A percentile compares a stretch with the other conserved stretches of the same genome.
Evolutionary conservation across 2,797 vertebrate species (phyloP).

Genomic region (Hydrocynus forskahlii): DNA sequence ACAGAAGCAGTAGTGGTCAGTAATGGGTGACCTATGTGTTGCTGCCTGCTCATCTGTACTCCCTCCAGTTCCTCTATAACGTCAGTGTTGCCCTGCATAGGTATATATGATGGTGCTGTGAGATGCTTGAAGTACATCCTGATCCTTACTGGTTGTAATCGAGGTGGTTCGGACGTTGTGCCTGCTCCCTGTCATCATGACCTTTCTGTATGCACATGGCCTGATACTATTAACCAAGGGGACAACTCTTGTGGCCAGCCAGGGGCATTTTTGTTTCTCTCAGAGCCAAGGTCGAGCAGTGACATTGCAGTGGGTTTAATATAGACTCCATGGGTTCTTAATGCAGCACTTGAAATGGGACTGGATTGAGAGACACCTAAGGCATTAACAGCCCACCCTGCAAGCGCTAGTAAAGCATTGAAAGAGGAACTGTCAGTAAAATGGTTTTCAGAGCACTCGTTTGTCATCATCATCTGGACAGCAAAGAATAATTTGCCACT

Average conservation of each 20-base stretch:
- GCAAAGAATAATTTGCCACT: neutral
- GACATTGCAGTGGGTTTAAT: conserved; percentile 75
- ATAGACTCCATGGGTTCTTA: conserved; percentile 49
- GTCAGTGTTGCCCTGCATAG: neutral
- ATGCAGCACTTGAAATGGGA: neutral
- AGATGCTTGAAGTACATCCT: neutral
- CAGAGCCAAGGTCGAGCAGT: conserved; percentile 77
- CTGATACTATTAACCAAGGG: neutral
- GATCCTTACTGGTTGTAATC: neutral
- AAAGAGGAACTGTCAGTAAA: neutral
- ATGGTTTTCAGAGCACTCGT: neutral
- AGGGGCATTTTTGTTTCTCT: neutral
- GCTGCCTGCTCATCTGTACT: conserved; percentile 28
- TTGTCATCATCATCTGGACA: neutral
- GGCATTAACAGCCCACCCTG: neutral
- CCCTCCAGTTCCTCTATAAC: neutral
- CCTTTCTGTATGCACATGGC: conserved; percentile 1
- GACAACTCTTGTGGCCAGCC: neutral
- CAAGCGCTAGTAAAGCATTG: neutral
- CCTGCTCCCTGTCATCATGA: neutral
- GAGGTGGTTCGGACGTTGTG: neutral
- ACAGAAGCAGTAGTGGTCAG: conserved; percentile 2
- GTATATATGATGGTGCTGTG: neutral
- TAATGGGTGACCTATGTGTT: conserved; percentile 37
- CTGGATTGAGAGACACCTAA: neutral